Conservation (phyloP, 2,113 vertebrate species). For the Aix galericulata region DNA sequence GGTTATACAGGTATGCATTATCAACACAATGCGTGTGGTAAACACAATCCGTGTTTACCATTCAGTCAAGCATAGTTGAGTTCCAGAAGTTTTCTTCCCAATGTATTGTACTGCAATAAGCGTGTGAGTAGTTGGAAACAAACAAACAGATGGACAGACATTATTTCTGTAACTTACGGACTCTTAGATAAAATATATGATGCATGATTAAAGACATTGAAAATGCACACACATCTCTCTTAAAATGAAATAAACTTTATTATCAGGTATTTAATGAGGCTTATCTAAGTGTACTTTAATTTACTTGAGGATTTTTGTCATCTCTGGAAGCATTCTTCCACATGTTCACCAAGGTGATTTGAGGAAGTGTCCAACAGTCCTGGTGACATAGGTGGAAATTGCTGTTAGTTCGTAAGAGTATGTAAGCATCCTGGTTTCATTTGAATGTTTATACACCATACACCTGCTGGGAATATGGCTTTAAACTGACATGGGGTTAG, state of each 20-base stretch:
- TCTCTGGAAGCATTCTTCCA: not conserved
- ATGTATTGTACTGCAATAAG: not conserved
- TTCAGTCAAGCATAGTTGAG: not conserved
- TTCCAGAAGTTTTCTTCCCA: not conserved
- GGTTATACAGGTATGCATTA: not conserved
- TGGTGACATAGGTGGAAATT: not conserved
- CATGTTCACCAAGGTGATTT: not conserved
- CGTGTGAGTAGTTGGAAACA: not conserved
- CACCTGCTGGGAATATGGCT: not conserved
- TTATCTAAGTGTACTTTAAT: not conserved
- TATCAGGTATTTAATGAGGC: not conserved
- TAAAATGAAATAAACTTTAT: not conserved
- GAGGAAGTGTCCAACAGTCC: not conserved
- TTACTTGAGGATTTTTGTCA: not conserved
- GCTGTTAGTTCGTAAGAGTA: not conserved
- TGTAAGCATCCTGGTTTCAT: not conserved
- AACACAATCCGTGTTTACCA: not conserved
- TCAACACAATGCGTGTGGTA: not conserved
- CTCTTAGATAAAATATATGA: not conserved
- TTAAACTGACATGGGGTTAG: not conserved
- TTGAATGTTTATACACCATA: not conserved
- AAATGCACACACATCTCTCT: not conserved
- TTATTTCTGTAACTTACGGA: not conserved
- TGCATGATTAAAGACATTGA: not conserved
- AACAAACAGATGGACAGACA: not conserved